Conservation (phyloP, 2,888 invertebrate species). For the Spilarctia lutea region DNA sequence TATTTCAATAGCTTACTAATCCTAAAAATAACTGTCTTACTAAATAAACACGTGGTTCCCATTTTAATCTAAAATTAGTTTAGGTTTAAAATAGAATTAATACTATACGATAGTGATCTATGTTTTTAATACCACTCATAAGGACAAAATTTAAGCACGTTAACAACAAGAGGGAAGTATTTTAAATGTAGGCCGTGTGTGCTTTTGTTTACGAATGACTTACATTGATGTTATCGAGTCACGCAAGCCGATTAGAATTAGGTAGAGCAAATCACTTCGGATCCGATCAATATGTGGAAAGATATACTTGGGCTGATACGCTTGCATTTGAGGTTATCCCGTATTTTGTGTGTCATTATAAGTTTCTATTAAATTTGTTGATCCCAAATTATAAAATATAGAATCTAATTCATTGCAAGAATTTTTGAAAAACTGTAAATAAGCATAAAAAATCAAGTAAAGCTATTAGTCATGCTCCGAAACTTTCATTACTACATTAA, state of each 20-base stretch:
- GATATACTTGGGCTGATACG: not conserved
- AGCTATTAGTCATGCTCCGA: not conserved
- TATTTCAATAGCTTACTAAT: not conserved
- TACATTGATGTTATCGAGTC: conserved; percentile 47
- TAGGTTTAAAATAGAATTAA: not conserved
- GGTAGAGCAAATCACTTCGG: conserved; percentile 30
- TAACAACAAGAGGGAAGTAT: conserved; percentile 11
- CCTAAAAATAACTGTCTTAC: not conserved
- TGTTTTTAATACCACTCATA: not conserved
- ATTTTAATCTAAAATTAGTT: not conserved
- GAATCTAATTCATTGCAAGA: not conserved
- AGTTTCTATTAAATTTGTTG: not conserved
- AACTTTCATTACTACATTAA: not conserved
- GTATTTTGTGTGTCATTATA: not conserved
- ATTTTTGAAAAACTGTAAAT: not conserved
- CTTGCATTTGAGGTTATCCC: not conserved
- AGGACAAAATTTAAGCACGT: conserved; percentile 2
- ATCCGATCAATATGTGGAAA: conserved; percentile 16
- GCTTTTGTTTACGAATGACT: conserved; percentile 44
- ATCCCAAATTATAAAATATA: not conserved
- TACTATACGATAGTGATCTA: not conserved
- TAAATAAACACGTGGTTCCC: not conserved
- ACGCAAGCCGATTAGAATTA: conserved; percentile 49
- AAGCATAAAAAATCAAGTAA: not conserved
- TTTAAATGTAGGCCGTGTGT: conserved; percentile 23